A percentile compares a stretch with the other conserved stretches of the same genome.
Conservation (phyloP, 2,797 vertebrate genomes). For the Silurus lanzhouensis region DNA sequence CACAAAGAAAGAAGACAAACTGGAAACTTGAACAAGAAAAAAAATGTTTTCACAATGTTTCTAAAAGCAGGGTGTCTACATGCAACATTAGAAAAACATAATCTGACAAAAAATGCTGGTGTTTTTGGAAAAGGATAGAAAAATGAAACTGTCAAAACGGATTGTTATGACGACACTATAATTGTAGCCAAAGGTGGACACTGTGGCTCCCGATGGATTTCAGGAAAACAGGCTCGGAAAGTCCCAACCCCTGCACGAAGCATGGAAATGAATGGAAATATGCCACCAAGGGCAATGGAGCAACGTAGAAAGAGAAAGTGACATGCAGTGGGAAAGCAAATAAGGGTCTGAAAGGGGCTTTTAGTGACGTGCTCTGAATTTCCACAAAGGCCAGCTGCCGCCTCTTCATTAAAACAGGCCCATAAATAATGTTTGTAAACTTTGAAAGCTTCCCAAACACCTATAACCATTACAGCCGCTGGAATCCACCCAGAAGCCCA, state of each 20-base stretch:
- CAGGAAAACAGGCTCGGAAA: slow-evolving; percentile 35
- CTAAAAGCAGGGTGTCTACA: background rate
- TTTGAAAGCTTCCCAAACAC: slow-evolving; percentile 1
- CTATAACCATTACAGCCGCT: slow-evolving; percentile 1
- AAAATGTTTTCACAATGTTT: background rate
- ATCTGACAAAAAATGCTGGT: background rate
- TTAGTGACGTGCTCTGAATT: slow-evolving; percentile 23
- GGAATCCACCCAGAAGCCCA: slow-evolving; percentile 50
- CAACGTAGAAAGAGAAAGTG: slow-evolving; percentile 16
- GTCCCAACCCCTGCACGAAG: slow-evolving; percentile 27
- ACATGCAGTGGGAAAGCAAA: background rate
- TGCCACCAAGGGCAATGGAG: background rate
- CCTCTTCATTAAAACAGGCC: background rate
- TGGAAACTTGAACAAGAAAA: background rate
- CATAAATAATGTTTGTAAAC: slow-evolving; percentile 20
- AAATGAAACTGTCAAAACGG: background rate
- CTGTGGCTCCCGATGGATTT: background rate
- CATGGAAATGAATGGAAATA: slow-evolving; percentile 42
- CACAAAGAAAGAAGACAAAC: background rate
- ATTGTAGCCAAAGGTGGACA: slow-evolving; percentile 2
- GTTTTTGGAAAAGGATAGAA: background rate
- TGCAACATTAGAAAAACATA: background rate
- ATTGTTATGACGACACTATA: background rate
- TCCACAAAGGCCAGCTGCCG: slow-evolving; percentile 17
- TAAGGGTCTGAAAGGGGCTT: slow-evolving; percentile 21